Percentiles rank a stretch among this genome's conserved stretches.
Evolutionary conservation across 2,888 invertebrate genomes (phyloP).

Genomic region (Pyrgus malvae): DNA sequence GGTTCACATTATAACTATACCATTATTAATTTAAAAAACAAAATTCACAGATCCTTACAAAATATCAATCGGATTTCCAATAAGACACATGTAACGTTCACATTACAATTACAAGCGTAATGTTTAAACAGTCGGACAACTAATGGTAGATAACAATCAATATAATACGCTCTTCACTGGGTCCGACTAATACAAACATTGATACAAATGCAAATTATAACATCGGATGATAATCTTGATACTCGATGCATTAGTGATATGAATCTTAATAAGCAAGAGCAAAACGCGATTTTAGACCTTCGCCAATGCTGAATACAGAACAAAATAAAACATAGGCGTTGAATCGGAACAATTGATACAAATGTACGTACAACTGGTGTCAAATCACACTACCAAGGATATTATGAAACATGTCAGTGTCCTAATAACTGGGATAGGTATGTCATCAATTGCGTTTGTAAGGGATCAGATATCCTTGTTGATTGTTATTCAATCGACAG

Average conservation of each 20-base stretch:
- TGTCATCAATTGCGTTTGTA: constrained; percentile 12
- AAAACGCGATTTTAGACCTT: constrained; percentile 4
- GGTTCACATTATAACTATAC: constrained; percentile 55
- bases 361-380: constrained; percentile 22
- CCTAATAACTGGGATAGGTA: constrained; percentile 13
- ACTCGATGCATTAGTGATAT: constrained; percentile 15
- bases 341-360: constrained; percentile 12
- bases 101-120: background rate
- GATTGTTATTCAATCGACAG: constrained; percentile 21
- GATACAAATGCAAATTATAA: constrained; percentile 18
- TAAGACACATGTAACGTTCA: background rate
- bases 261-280: constrained; percentile 7
- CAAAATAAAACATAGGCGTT: background rate
- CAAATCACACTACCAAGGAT: constrained; percentile 22
- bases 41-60: constrained; percentile 59
- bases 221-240: constrained; percentile 11
- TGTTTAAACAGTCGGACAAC: background rate
- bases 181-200: constrained; percentile 15
- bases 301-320: background rate
- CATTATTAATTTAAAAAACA: constrained; percentile 48
- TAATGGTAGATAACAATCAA: constrained; percentile 6
- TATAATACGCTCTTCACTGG: constrained; percentile 3
- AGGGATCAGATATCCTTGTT: constrained; percentile 11
- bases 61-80: constrained; percentile 48
- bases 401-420: constrained; percentile 21